Percentiles rank a stretch among this genome's conserved stretches.
Evolutionary conservation across 2,113 vertebrate genomes (phyloP).

Genomic region (Lepisosteus oculatus): DNA sequence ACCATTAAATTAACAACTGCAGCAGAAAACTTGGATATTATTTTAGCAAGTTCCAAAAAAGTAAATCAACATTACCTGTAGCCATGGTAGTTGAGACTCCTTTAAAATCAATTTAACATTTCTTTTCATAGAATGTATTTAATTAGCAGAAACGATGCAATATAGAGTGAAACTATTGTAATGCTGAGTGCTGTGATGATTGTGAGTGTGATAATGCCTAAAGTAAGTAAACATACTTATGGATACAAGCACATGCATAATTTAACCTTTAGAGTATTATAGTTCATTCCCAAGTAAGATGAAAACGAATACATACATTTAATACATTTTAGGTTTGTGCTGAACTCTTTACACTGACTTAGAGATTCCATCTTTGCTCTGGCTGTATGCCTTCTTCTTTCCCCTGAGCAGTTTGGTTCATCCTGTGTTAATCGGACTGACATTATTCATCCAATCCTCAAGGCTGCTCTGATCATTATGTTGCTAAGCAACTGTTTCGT

Average conservation of each 20-base stretch:
- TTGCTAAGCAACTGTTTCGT: constrained; percentile 65
- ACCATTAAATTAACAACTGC: too few relatives aligned
- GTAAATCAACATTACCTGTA: too few relatives aligned
- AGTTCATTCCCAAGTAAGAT: background rate
- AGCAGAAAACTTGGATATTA: too few relatives aligned
- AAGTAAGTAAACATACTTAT: too few relatives aligned
- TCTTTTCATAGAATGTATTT: too few relatives aligned
- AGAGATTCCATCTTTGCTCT: background rate
- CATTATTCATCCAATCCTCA: constrained; percentile 51
- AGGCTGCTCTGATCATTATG: constrained; percentile 51
- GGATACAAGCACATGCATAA: background rate
- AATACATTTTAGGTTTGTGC: background rate
- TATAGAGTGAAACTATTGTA: too few relatives aligned
- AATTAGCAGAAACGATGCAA: too few relatives aligned
- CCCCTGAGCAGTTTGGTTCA: constrained; percentile 23
- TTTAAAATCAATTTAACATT: too few relatives aligned
- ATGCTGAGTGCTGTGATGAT: background rate
- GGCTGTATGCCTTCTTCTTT: constrained; percentile 16
- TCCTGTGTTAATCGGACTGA: constrained; percentile 43
- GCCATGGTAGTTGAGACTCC: too few relatives aligned
- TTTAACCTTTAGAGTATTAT: background rate
- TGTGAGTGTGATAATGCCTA: too few relatives aligned
- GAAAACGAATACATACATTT: background rate
- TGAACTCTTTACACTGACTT: background rate
- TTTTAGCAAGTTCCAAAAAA: too few relatives aligned